Evolutionary conservation across 1,140 invertebrate genomes (phyloP), one percentile per base, ranked within the genome.

Genomic region (Callitettix versicolor): DNA sequence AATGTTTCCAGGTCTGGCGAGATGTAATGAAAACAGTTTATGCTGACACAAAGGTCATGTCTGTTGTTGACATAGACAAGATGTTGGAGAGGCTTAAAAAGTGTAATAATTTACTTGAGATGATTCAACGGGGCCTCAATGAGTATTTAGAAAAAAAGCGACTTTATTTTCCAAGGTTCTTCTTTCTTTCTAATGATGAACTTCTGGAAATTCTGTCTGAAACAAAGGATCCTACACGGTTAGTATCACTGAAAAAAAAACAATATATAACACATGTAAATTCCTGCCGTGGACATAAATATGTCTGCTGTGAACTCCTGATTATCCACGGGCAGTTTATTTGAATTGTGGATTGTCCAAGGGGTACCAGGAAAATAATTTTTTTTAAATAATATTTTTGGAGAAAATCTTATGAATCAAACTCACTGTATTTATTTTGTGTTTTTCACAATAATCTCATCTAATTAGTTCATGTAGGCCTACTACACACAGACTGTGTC

Each of bases 141-240:
- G 88, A 87, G 54, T 97, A 98, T 67, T 73, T 98, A 60, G 94
- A 98, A 71, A 95, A 95, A 76, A 97, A 98, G 67, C 76, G 94
- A 21, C 73, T 96, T 0, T 95, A 82, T 65, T 98, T 97, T 72
- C 91, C 95, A 3, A 74, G 92, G 60, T 97, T 98, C 76, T 98
- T 97, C 79, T 98, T 98, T 71, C 72, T 98, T 15, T 97, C 95
- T 5, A 97, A 98, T 68, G 93, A 97, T 67, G 94, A 98, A 68
- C 69, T 98, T 21, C 72, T 98, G 17, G 95, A 97, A 74, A 97
- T 98, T 64, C 70, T 98, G 34, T 95, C 93, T 0, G 91, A 97
- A 72, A 96, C 94, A 0, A 97, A 96, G 73, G 92, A 97, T 77
- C 94, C 94, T 0, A 94, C 85, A 55, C 78, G 88, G 85, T 87